Base-by-base conservation (phyloP, 1,140 invertebrate species). In the Drosophila gunungcola region DNA sequence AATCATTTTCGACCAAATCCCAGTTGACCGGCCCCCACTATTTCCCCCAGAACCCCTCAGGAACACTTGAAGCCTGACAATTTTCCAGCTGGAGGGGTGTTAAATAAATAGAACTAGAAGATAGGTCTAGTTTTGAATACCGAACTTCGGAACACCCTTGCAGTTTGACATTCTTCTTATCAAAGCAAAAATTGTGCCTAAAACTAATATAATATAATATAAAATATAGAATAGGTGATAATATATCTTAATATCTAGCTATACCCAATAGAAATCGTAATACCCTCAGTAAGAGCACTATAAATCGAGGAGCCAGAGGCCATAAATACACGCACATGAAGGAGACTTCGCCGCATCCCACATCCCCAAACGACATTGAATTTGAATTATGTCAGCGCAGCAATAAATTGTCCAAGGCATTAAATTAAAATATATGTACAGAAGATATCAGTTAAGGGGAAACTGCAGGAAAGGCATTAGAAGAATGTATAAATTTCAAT, bases 331-430 rank as follows among this genome's bases (percentile, higher is more conserved):
- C 78, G 64, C 72, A 78, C 78, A 78, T 64, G 62, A 69, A 78
- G 69, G 49, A 60, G 62, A 74, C 54, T 48, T 9, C 38, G 38
- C 52, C 53, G 42, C 74, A 64, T 75, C 49, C 46, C 55, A 39
- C 75, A 49, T 72, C 49, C 56, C 73, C 67, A 73, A 55, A 51
- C 65, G 78, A 70, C 80, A 82, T 82, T 82, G 73, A 81, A 73
- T 78, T 82, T 82, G 80, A 82, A 82, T 82, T 81, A 82, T 82
- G 78, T 81, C 80, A 80, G 78, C 80, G 80, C 80, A 80, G 80
- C 76, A 82, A 82, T 82, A 82, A 82, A 82, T 82, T 82, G 73
- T 70, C 72, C 78, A 57, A 65, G 60, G 74, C 78, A 82, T 82
- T 82, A 82, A 80, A 82, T 82, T 80, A 80, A 81, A 82, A 78